Conservation (phyloP, 2,113 vertebrate genomes). For the Haemorhous mexicanus region DNA sequence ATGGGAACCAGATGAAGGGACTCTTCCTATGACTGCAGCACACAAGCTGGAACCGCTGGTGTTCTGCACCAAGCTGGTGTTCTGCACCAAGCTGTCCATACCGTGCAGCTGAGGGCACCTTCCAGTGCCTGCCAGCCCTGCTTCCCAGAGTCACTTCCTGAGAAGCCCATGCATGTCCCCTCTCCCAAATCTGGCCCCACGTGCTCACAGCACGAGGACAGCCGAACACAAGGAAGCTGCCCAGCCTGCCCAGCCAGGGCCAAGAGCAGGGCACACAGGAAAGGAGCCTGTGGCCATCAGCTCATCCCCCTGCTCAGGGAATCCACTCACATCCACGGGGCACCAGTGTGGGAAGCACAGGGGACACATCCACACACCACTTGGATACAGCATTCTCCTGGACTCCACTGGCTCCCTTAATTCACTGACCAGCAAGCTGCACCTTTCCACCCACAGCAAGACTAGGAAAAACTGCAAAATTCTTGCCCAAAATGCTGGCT, state of each 20-base stretch:
- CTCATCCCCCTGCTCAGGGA: too few relatives aligned
- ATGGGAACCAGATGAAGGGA: constrained; percentile 3
- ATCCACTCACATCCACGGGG: rapidly evolving
- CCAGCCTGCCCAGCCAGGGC: rapidly evolving
- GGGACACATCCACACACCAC: not conserved
- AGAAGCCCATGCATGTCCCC: rapidly evolving
- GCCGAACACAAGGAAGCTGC: rapidly evolving
- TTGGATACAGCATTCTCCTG: rapidly evolving
- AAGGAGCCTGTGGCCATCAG: rapidly evolving
- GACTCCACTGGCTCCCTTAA: not conserved
- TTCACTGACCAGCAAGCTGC: not conserved
- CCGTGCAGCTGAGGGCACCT: not conserved
- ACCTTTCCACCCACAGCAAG: not conserved
- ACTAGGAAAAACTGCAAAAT: not conserved
- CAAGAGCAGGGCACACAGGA: rapidly evolving
- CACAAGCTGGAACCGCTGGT: rapidly evolving
- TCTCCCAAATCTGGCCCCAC: rapidly evolving
- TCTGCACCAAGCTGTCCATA: not conserved
- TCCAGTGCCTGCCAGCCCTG: not conserved
- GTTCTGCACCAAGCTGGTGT: not conserved
- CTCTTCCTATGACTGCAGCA: not conserved
- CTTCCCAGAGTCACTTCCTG: not conserved
- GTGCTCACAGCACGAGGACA: rapidly evolving
- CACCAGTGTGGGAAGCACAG: not conserved
- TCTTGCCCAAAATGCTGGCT: not conserved